A percentile compares a stretch with the other conserved stretches of the same genome.
Evolutionary conservation across 2,113 vertebrate genomes (phyloP).

Genomic region (Callospermophilus lateralis): DNA sequence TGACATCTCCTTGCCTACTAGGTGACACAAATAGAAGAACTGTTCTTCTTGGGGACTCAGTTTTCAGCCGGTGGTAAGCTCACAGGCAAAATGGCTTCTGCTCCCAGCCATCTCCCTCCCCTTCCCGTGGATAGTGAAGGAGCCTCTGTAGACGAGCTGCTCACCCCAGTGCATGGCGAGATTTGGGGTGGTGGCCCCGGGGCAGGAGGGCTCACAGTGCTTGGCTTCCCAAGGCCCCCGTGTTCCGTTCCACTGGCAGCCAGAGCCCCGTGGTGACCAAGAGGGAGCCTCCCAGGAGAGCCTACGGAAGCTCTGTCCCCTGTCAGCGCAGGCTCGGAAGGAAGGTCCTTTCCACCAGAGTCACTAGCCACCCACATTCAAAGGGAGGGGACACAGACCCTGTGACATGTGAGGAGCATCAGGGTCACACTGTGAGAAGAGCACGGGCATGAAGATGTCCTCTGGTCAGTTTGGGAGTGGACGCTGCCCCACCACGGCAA

Average conservation of each 20-base stretch:
- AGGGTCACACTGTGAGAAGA: too few relatives aligned
- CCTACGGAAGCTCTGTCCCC: not conserved
- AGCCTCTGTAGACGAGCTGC: not conserved
- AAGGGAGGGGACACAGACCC: too few relatives aligned
- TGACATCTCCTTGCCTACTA: not conserved
- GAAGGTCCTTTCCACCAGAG: not conserved
- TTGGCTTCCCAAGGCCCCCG: not conserved
- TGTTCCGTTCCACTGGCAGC: not conserved
- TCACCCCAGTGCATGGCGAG: rapidly evolving
- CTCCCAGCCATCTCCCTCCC: not conserved
- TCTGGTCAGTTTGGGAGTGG: too few relatives aligned
- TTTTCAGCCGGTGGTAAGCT: not conserved
- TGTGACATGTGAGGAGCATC: too few relatives aligned
- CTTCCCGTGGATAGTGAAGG: not conserved
- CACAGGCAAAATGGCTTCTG: not conserved
- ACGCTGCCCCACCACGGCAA: too few relatives aligned
- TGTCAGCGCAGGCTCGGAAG: not conserved
- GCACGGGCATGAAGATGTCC: too few relatives aligned
- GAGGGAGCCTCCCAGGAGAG: not conserved
- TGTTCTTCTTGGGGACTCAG: not conserved
- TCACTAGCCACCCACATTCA: not conserved
- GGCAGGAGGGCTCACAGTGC: not conserved
- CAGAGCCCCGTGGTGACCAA: not conserved
- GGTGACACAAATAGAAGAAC: not conserved
- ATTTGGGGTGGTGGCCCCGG: not conserved